A percentile compares a stretch with the other conserved stretches of the same genome.
Evolutionary conservation across 2,113 vertebrate species (phyloP).

Genomic region (Pagrus major): DNA sequence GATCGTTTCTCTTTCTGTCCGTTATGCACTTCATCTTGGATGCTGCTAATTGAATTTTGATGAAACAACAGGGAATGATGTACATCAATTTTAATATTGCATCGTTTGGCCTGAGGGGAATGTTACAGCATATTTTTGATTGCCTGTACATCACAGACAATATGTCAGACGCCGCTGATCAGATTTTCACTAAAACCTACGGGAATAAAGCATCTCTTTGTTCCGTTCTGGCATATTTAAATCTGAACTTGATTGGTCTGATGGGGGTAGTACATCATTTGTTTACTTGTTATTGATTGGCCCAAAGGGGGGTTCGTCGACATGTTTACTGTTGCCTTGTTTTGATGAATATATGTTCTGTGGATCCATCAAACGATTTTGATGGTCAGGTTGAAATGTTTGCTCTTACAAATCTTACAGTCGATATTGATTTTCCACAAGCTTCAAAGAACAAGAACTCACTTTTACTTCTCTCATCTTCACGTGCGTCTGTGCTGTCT

Average conservation of each 20-base stretch:
- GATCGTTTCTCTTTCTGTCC: conserved; percentile 28
- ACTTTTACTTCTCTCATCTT: conserved; percentile 3
- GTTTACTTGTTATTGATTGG: conserved; percentile 72
- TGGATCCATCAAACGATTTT: conserved; percentile 2
- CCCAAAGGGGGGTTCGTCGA: conserved; percentile 51
- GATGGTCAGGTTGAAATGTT: conserved; percentile 4
- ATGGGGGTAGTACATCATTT: conserved; percentile 59
- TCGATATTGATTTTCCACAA: not conserved
- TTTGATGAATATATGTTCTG: conserved; percentile 52
- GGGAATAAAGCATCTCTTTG: conserved; percentile 58
- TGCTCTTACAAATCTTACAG: conserved; percentile 23
- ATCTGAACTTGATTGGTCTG: conserved; percentile 67
- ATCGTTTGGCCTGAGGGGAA: conserved; percentile 39
- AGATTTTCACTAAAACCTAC: conserved; percentile 41
- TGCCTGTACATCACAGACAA: conserved; percentile 49
- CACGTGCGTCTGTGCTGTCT: not conserved
- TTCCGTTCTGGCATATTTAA: conserved; percentile 63
- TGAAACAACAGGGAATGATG: conserved; percentile 61
- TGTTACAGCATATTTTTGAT: conserved; percentile 43
- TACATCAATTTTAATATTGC: conserved; percentile 52
- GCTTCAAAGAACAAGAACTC: conserved; percentile 32
- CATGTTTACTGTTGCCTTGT: conserved; percentile 62
- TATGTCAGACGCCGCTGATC: conserved; percentile 44
- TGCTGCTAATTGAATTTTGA: conserved; percentile 61
- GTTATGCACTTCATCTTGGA: conserved; percentile 30